These are phyloP conservation scores for Heliconius sara DNA, from an alignment of 2,888 invertebrate genomes.

Conservation along the genomic window DNA sequence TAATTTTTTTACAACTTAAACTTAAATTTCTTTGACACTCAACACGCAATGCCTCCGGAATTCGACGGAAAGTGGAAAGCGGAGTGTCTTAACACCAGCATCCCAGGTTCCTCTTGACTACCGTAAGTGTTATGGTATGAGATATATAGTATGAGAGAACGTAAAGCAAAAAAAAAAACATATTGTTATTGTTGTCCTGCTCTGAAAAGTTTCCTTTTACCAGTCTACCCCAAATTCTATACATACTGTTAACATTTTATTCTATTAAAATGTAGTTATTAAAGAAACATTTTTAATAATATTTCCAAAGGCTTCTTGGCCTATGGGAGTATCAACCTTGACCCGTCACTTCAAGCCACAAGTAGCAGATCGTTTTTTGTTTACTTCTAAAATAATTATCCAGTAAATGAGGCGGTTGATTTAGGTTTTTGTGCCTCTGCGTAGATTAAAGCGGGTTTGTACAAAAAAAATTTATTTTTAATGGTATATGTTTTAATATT, in stretches of 20 bases:
- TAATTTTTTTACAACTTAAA: no score
- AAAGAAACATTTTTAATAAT: constrained; percentile 6
- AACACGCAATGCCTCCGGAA: no score
- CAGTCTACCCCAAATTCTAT: no score
- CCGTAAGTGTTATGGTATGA: no score
- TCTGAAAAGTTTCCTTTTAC: no score
- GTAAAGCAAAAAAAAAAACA: no score
- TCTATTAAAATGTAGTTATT: no score
- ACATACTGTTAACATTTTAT: neutral
- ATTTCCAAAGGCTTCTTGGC: constrained; percentile 27
- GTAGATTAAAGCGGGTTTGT: neutral
- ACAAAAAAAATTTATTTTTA: neutral
- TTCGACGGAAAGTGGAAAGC: no score
- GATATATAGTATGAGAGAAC: no score
- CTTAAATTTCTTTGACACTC: no score
- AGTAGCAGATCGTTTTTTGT: constrained; percentile 24
- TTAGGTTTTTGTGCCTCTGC: neutral
- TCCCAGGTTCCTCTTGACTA: neutral
- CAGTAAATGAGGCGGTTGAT: constrained; percentile 9
- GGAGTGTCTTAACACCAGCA: neutral
- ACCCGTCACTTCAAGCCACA: constrained; percentile 34
- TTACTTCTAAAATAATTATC: constrained; percentile 28
- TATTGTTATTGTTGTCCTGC: no score
- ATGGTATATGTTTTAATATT: neutral
- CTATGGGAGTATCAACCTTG: constrained; percentile 38